Conservation (phyloP, 2,888 invertebrate genomes). For the Lepidocyrtoides sp. region DNA sequence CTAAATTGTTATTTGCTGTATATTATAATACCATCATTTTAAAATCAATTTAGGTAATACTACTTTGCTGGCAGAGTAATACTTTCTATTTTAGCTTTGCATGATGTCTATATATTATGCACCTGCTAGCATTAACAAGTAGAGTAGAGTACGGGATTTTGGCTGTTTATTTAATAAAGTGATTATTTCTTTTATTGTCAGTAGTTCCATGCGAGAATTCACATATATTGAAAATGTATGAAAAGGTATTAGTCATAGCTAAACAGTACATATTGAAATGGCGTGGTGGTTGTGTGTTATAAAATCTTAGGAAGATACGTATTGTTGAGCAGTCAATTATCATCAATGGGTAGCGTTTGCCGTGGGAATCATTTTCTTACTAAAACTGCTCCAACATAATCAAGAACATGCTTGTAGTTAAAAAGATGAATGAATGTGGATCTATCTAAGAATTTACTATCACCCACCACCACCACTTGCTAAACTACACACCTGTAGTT, state of each 20-base stretch:
- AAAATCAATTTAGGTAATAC: too few relatives aligned
- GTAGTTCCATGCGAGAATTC: slow-evolving; percentile 66
- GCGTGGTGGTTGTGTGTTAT: not conserved
- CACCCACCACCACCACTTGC: not conserved
- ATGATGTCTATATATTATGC: too few relatives aligned
- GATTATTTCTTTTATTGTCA: slow-evolving; percentile 59
- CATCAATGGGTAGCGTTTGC: not conserved
- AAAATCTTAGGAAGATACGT: too few relatives aligned
- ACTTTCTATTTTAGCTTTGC: too few relatives aligned
- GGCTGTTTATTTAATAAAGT: slow-evolving; percentile 68
- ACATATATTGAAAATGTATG: not conserved
- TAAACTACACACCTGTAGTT: not conserved
- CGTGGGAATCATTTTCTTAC: not conserved
- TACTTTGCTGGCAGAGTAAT: too few relatives aligned
- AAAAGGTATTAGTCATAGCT: not conserved
- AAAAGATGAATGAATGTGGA: not conserved
- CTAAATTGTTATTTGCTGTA: not conserved
- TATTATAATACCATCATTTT: too few relatives aligned
- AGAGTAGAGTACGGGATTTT: too few relatives aligned
- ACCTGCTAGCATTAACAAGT: too few relatives aligned
- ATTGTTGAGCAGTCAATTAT: not conserved
- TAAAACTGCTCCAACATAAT: not conserved
- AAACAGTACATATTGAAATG: not conserved
- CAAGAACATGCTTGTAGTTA: not conserved
- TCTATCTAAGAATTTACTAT: not conserved